phyloP scores from a whole-genome alignment of 2,888 invertebrate species.

The Rhagophthalmus giganteus region DNA sequence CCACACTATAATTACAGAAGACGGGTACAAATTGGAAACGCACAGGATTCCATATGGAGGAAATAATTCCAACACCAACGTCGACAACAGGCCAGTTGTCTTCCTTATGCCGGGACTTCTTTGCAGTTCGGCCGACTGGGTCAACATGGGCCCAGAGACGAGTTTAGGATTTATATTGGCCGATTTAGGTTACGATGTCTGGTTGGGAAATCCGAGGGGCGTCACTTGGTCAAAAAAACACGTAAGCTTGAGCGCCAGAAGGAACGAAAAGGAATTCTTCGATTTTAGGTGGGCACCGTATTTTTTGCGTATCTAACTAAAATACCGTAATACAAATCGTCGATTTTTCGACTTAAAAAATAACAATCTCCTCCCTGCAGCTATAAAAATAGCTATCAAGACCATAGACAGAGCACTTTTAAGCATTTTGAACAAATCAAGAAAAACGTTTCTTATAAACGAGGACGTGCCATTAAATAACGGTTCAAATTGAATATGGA shows the following conservation, averaged over 20 bases:
- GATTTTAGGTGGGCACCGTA: slow-evolving; percentile 46
- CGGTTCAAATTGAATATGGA: too few relatives aligned
- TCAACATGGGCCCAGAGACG: slow-evolving; percentile 66
- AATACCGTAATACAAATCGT: too few relatives aligned
- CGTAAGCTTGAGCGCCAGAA: slow-evolving; percentile 48
- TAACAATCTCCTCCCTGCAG: too few relatives aligned
- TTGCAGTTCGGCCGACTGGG: slow-evolving; percentile 73
- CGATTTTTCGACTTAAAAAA: too few relatives aligned
- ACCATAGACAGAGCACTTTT: too few relatives aligned
- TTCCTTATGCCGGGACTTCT: slow-evolving; percentile 77
- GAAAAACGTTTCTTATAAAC: too few relatives aligned
- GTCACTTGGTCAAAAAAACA: slow-evolving; percentile 61
- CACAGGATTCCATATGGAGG: slow-evolving; percentile 48
- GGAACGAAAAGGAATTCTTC: slow-evolving; percentile 51
- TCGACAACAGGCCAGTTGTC: slow-evolving; percentile 58
- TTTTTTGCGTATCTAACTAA: too few relatives aligned
- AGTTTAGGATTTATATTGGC: slow-evolving; percentile 55
- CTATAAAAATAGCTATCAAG: too few relatives aligned
- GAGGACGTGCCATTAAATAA: too few relatives aligned
- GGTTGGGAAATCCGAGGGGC: slow-evolving; percentile 65
- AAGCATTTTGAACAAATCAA: too few relatives aligned
- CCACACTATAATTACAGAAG: slow-evolving; percentile 53
- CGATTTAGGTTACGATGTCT: slow-evolving; percentile 59
- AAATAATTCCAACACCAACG: slow-evolving; percentile 22
- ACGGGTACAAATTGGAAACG: slow-evolving; percentile 54